These are phyloP conservation scores for Tipula unca DNA, from an alignment of 2,888 invertebrate genomes.

Conservation along the genomic window DNA sequence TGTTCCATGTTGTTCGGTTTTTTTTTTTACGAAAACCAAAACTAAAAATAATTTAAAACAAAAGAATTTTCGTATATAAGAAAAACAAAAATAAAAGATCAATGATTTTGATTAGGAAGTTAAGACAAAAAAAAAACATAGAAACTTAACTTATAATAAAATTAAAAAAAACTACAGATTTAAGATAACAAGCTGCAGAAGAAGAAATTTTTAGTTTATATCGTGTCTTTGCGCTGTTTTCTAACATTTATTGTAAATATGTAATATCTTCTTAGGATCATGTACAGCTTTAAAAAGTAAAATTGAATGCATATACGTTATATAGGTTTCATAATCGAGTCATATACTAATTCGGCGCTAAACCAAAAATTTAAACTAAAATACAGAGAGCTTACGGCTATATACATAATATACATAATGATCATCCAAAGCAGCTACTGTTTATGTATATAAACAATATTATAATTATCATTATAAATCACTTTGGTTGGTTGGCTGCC, in stretches of 20 bases:
- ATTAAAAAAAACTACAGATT: neutral
- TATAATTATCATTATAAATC: slow-evolving; percentile 10
- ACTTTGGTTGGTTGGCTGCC: neutral
- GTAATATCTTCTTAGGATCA: neutral
- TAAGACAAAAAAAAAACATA: neutral
- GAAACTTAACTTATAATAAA: neutral
- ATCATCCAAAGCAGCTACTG: neutral
- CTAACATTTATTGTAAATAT: neutral
- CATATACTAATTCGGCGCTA: neutral
- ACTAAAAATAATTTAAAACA: neutral
- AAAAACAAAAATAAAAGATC: neutral
- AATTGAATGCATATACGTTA: neutral
- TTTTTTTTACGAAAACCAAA: neutral
- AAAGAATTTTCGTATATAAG: neutral
- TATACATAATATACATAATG: neutral
- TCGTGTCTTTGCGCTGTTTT: neutral
- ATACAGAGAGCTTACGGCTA: neutral
- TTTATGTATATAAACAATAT: neutral
- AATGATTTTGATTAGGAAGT: neutral
- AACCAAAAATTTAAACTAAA: neutral
- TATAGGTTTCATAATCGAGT: neutral
- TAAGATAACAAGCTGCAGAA: neutral
- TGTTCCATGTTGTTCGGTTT: neutral
- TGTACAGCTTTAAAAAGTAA: neutral
- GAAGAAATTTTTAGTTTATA: neutral